These are phyloP conservation scores for Poecilia picta DNA, from an alignment of 2,797 vertebrate species.

Conservation along the genomic window DNA sequence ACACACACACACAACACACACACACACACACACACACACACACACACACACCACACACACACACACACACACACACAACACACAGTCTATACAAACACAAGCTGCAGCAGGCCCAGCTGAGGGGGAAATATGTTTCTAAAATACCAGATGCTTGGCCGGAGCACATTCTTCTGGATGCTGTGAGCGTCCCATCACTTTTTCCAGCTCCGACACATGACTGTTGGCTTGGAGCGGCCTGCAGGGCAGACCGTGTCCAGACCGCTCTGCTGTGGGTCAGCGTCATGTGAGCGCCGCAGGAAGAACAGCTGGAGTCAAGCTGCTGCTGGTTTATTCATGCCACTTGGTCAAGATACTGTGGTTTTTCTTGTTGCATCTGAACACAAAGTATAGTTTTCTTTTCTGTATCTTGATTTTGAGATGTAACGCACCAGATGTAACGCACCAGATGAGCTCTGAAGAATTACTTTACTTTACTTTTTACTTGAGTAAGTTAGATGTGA, in stretches of 20 bases:
- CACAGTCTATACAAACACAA: constrained; percentile 8
- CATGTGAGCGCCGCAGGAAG: constrained; percentile 1
- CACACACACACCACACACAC: neutral
- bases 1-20: neutral
- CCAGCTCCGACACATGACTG: constrained; percentile 60
- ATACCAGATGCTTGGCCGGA: constrained; percentile 75
- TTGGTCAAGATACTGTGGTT: neutral
- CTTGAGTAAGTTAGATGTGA: neutral
- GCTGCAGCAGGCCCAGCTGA: constrained; percentile 6
- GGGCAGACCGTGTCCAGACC: constrained; percentile 33
- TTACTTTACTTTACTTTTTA: neutral
- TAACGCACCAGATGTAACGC: neutral
- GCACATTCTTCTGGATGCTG: constrained; percentile 44
- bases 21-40: neutral
- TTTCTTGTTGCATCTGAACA: neutral
- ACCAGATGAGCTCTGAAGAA: neutral
- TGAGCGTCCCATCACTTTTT: constrained; percentile 68
- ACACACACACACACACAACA: neutral
- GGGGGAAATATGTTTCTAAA: constrained; percentile 56
- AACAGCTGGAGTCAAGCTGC: constrained; percentile 1
- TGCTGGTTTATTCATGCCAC: neutral
- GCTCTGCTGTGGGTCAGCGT: constrained; percentile 28
- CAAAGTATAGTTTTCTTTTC: neutral
- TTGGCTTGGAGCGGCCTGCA: constrained; percentile 44
- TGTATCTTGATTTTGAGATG: neutral